Base-by-base conservation (phyloP, 2,888 invertebrate species). In the Nemoura dubitans region DNA sequence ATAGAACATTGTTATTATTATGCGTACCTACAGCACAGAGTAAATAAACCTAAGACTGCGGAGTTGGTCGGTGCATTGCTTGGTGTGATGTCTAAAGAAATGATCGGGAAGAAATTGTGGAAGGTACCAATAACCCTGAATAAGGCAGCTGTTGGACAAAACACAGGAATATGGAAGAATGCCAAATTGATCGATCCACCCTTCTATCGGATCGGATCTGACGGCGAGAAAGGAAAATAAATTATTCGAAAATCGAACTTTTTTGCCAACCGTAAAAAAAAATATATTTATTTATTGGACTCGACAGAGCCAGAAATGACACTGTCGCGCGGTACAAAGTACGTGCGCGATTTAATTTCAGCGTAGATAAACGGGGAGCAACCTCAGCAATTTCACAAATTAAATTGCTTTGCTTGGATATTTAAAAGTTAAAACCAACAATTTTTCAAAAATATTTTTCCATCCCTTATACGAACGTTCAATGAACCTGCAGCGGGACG, bases 141-240 rank as follows among this genome's bases (percentile, higher is more conserved):
- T 59, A 10, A 36, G 59, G 59, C 59, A 59, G 10, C 59, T 59
- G 59, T 59, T 59, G 59, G 59, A 59, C 59, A 59, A 59, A 14
- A 59, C 59, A 28, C 21, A 14, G 78, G 16, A 78, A 78, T 78
- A 78, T 78, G 78, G 78, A 78, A 26, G 5, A 28, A 3, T 78
- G 78, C 78, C 78, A 78, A 28, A 78, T 27, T 27, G 78, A 78
- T 78, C 78, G 28, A 78, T 78, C 78, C 28, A 59, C 2, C 59
- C 59, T 59, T 59, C 59, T 25, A 26, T 26, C 28, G 78, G 25
- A 27, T 78, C 28, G 78, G 78, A 10, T 26, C 78, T 10, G 3
- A 28, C 5, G 76, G 14, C 76, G n/a, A 59, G 59, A 21, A 59
- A 85, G 21, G 85, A 77, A 81, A 43, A 86, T n/a, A 78, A 30